Evolutionary conservation across 92 coral and sea anemone species (phyloP), one percentile per base, ranked within the genome.

Genomic region (Pocillopora grandis): DNA sequence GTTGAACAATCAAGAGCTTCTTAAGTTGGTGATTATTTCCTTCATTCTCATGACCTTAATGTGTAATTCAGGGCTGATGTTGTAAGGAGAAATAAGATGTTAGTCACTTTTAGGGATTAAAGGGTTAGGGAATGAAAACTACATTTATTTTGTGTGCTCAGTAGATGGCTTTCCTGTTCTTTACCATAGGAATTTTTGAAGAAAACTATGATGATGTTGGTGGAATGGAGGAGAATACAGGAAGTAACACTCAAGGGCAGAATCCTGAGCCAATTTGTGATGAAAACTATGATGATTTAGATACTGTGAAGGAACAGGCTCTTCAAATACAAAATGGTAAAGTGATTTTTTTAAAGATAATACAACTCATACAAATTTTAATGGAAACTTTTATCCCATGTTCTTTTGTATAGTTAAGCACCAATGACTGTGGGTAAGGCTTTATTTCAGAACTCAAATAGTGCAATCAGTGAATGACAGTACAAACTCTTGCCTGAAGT

Each of bases 161-260:
- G 31, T 62, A 16, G 20, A 64, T 19, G 23, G 68, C 31, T 19
- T 20, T 64, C 23, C 5, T 66, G 35, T 20, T 10, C n/a, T 66
- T 14, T 3, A 70, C 75, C 20, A 13, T 37, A 76, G 88, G 88
- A 60, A 91, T 91, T 36, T 61, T 80, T 12, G 94, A 91, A 15
- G 98, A 94, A 70, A 89, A 84, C 72, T 94, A 94, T 86, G 98
- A 94, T 85, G 98, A 94, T 88, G 92, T 94, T n/a, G 91, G 90
- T 62, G 93, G 79, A 35, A 70, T 91, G 42, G 91, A 88, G 14
- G 91, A 76, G 66, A 68, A 87, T 65, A 92, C 76, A 13, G 86
- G 90, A 21, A 76, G 76, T 88, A 49, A 21, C 37, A 42, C 37
- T 10, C 80, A 42, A 55, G 35, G 20, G 31, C 37, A 72, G 49